Evolutionary conservation across 2,888 invertebrate genomes (phyloP), one percentile per base, ranked within the genome.

Genomic region (Netelia fuscicornis): DNA sequence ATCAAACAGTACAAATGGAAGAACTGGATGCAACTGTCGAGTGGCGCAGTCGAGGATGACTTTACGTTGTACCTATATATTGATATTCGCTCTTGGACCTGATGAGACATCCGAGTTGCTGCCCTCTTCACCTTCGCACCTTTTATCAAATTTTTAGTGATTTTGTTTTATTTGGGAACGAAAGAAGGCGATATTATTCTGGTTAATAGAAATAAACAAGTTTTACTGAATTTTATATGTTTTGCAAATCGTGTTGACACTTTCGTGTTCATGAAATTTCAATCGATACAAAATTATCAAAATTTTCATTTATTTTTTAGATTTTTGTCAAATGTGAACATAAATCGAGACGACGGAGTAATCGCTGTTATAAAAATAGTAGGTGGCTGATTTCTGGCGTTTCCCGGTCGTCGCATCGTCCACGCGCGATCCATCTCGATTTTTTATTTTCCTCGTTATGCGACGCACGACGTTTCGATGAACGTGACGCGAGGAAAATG

Each of bases 1-100:
- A n/a, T 44, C 77, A 60, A 79, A 64, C 54, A 70, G 64, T 56
- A 75, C 71, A 81, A 85, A 78, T 75, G 81, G 81, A 84, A 67
- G 76, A 44, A 76, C 75, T 83, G 65, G 74, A 83, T 83, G 62
- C 67, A 17, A 54, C 42, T 44, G 48, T 17, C 42, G 58, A 64
- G 54, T 74, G 48, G 68, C 77, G 37, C 56, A 62, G 52, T 52
- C 30, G 20, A 30, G 68, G 52, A 84, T 81, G 81, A 78, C 68
- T 77, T 75, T 75, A 75, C 20, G 37, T 17, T n/a, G 3, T 11
- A 48, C 13, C 11, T 0, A 48, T 48, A 48, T 1, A 48, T 48
- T 2, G 11, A 48, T 48, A 11, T 52, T 23, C 37, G 62, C 25
- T 48, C 64, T 56, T 44, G 23, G 20, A 65, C 37, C 25, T 64